Evolutionary conservation across 2,797 vertebrate species (phyloP), one percentile per base, ranked within the genome.

Genomic region (Columba guinea): DNA sequence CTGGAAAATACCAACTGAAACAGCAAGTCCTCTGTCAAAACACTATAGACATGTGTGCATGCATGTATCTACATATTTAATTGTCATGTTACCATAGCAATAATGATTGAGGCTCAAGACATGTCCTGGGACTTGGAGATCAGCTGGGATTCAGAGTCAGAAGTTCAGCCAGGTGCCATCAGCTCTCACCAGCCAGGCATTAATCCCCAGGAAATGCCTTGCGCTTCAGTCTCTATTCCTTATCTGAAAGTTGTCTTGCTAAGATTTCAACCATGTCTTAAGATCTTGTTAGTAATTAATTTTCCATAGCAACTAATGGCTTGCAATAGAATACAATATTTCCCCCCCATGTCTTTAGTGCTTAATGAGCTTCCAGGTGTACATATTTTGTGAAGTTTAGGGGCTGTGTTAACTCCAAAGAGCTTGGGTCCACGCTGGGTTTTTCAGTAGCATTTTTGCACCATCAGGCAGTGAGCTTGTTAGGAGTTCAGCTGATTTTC

Each of bases 201-300:
- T 97, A 97, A 95, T 96, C 80, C 84, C 48, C 94, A 93, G 94
- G 97, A 96, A 97, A 89, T 95, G 67, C 86, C 91, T 96, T 88
- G 55, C 9, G 0, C 92, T 87, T 90, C 92, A 81, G 8, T 95
- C 83, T 88, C 90, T 85, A 12, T 84, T 94, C 59, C 81, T 92
- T 94, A 93, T 96, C 80, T 89, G 63, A 64, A 91, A 85, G 51
- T 94, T 92, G 41, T 78, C 73, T 83, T 91, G 18, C 59, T 94
- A 78, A 74, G 37, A 44, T 94, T 95, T 93, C 84, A 94, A 3
- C 39, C 52, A 24, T 94, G 8, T 55, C 67, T 94, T 90, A 53
- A 71, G 35, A 67, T 67, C 65, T 70, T 84, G 55, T 67, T 96
- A 76, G 92, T 92, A 93, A 91, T 68, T 83, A 32, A 30, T 69